Evolutionary conservation across 1,140 invertebrate species (phyloP).

Genomic region (Leptinotarsa texana): DNA sequence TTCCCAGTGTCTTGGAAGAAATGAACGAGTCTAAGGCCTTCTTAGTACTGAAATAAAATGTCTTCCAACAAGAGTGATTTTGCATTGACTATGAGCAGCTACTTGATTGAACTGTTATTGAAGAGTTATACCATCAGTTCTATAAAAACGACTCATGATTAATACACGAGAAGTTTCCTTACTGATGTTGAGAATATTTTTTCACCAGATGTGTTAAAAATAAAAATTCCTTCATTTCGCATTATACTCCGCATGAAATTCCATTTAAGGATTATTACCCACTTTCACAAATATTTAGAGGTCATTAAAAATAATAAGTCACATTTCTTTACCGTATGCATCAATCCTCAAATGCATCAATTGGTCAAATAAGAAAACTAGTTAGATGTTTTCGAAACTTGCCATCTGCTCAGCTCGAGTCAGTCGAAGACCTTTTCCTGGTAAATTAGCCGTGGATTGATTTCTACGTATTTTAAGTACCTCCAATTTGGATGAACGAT

Average conservation of each 20-base stretch:
- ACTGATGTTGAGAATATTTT: too few species aligned
- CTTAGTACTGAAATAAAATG: too few species aligned
- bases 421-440: neutral
- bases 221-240: too few species aligned
- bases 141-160: too few species aligned
- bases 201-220: too few species aligned
- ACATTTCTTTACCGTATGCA: neutral
- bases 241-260: neutral
- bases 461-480: constrained; percentile 41
- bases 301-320: neutral
- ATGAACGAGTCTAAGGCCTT: too few species aligned
- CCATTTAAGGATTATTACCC: neutral
- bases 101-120: too few species aligned
- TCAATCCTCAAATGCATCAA: neutral
- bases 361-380: neutral
- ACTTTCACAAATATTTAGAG: neutral
- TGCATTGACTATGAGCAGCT: too few species aligned
- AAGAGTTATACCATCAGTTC: too few species aligned
- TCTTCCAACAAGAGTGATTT: too few species aligned
- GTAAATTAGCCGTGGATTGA: constrained; percentile 16
- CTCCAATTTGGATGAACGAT: constrained; percentile 36
- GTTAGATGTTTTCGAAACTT: neutral
- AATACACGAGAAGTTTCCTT: too few species aligned
- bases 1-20: too few species aligned
- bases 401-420: neutral